Evolutionary conservation across 2,113 vertebrate genomes (phyloP).

Genomic region (Tachysurus fulvidraco): DNA sequence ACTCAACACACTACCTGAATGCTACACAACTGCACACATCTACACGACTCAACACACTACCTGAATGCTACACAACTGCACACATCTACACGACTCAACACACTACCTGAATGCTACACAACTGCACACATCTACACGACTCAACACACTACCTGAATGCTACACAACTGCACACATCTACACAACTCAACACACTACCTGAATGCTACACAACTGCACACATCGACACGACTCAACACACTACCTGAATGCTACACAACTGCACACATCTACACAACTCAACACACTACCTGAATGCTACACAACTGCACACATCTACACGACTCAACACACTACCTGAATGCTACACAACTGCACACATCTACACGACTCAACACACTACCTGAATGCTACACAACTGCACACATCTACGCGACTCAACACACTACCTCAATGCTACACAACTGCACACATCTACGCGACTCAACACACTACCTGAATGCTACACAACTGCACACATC

Average conservation of each 20-base stretch:
- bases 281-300: neutral
- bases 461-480: neutral
- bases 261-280: neutral
- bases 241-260: neutral
- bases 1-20: neutral
- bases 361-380: neutral
- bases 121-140: too few species aligned
- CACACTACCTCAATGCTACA: neutral
- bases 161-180: neutral
- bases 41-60: too few species aligned
- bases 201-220: neutral
- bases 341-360: conserved; percentile 9
- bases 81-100: too few species aligned
- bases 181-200: neutral
- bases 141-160: too few species aligned
- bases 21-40: too few species aligned
- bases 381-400: neutral
- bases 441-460: conserved; percentile 5
- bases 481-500: conserved; percentile 3
- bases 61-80: too few species aligned
- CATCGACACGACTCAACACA: neutral
- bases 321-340: neutral
- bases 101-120: too few species aligned
- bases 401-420: neutral
- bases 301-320: conserved; percentile 12